Base-by-base conservation (phyloP, 2,113 vertebrate genomes). In the Chlamydotis undulata region DNA sequence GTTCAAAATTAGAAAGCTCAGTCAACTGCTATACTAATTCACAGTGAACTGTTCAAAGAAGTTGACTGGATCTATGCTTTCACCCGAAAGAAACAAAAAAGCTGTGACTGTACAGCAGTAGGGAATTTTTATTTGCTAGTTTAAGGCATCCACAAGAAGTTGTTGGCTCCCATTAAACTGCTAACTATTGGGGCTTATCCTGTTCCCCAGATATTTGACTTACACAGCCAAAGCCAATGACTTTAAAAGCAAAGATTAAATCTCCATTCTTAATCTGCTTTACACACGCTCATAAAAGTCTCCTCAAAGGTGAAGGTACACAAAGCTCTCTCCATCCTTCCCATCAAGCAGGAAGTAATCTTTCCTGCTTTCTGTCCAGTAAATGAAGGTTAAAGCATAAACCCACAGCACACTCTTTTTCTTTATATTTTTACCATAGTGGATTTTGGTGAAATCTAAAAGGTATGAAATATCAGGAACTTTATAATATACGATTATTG, bases 1-100 rank as follows among this genome's bases (percentile, higher is more conserved):
- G 19, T 55, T 82, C 75, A 92, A 73, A 96, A 94, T 94, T 68
- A 95, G 79, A 89, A 92, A 81, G 4, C 19, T 37, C 67, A 69
- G 64, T 45, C 49, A 37, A 29, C 77, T 88, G 59, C 76, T 93
- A 35, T 74, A 73, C 37, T 79, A 50, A 17, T 85, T 74, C 39
- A 52, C 56, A 67, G 56, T 35, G 85, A 87, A 77, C 35, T 64
- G 23, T 37, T 61, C 53, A 74, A 91, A 87, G 63, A 69, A 76
- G 2, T 1, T 37, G 39, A 14, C 14, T 82, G 43, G 33, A 55
- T 29, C 14, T 25, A 77, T 13, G 55, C 31, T 77, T 90, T 74
- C 31, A 70, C 14, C 25, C 77, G 43, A 76, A 52, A 60, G 8
- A 13, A 63, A 28, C 2, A 25, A 52, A 80, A 86, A 82, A 80